Percentiles rank a stretch among this genome's conserved stretches.
These are phyloP conservation scores for Grantiella picta DNA, from an alignment of 2,113 vertebrate species.

Conservation along the genomic window DNA sequence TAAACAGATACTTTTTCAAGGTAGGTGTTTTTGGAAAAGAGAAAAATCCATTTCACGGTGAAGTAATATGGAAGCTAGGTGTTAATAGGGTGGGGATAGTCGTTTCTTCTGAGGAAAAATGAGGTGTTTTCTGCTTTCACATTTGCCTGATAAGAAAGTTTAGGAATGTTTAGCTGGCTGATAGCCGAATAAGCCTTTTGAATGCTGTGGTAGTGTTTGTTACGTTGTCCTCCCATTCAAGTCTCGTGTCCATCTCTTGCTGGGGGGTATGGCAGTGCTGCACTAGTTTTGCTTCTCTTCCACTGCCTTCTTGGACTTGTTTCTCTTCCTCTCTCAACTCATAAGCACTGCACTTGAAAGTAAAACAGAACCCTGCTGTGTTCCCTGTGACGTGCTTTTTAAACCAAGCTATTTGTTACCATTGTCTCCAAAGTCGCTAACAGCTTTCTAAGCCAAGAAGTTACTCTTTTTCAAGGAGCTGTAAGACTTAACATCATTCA, in stretches of 20 bases:
- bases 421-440: background rate
- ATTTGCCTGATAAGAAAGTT: background rate
- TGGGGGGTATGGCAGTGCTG: background rate
- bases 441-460: background rate
- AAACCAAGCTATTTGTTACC: background rate
- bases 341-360: background rate
- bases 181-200: background rate
- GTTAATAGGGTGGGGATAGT: background rate
- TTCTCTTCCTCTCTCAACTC: background rate
- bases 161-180: background rate
- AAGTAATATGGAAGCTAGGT: background rate
- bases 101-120: background rate
- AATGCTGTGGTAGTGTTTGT: background rate
- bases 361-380: background rate
- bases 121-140: background rate
- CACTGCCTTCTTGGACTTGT: background rate
- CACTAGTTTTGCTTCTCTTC: background rate
- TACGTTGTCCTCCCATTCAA: background rate
- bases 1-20: background rate
- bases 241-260: background rate
- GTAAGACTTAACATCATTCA: background rate
- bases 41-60: background rate
- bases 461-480: background rate
- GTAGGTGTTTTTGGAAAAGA: fast-evolving
- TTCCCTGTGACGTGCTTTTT: fast-evolving